Evolutionary conservation across 1,140 invertebrate species (phyloP).

Genomic region (Antheraea mylitta): DNA sequence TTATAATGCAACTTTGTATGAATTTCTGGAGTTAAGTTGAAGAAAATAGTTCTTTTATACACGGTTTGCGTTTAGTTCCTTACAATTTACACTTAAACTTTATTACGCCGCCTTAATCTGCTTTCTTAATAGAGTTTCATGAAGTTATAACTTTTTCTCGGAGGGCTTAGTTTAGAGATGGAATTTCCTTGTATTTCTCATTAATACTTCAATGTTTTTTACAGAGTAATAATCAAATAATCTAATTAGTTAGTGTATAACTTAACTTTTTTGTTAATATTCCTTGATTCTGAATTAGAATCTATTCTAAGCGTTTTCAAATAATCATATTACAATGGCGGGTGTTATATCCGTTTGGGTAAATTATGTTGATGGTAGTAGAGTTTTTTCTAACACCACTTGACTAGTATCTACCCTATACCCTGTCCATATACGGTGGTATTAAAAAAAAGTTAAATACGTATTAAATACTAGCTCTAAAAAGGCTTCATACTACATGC

Average conservation of each 20-base stretch:
- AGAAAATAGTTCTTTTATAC: slow-evolving; percentile 10
- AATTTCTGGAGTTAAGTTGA: slow-evolving; percentile 4
- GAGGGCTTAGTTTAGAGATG: neutral
- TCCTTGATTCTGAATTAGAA: too few relatives aligned
- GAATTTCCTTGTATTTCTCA: neutral
- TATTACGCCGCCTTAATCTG: slow-evolving; percentile 26
- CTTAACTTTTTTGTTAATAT: too few relatives aligned
- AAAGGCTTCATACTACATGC: too few relatives aligned
- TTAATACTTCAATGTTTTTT: neutral
- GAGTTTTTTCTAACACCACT: too few relatives aligned
- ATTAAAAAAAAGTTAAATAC: too few relatives aligned
- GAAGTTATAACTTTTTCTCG: neutral
- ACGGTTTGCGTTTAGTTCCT: slow-evolving; percentile 19
- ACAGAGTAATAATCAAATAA: neutral
- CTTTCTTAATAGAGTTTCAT: slow-evolving; percentile 21
- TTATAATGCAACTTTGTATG: neutral
- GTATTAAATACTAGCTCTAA: too few relatives aligned
- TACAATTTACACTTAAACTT: slow-evolving; percentile 30
- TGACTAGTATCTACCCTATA: too few relatives aligned
- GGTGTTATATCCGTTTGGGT: too few relatives aligned
- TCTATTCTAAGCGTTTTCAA: too few relatives aligned
- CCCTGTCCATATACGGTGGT: too few relatives aligned
- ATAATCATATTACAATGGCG: too few relatives aligned
- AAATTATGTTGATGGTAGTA: too few relatives aligned
- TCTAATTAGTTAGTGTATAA: neutral